These are phyloP conservation scores for Percina caprodes DNA, from an alignment of 2,113 vertebrate species.

Conservation along the genomic window DNA sequence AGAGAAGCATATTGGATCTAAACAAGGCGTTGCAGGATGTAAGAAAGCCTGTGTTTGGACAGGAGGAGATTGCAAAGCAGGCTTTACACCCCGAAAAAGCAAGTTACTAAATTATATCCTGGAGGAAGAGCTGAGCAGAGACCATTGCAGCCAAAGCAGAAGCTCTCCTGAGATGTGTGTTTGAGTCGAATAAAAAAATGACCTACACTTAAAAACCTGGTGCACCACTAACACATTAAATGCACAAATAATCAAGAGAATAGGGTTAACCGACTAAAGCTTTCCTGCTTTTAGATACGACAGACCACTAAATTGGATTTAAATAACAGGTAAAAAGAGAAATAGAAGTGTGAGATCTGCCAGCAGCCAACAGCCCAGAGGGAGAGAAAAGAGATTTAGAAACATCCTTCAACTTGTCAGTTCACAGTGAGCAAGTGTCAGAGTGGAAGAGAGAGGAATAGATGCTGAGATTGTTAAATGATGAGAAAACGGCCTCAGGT, in stretches of 20 bases:
- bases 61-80: conserved; percentile 61
- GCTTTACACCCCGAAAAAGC: conserved; percentile 40
- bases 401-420: conserved; percentile 72
- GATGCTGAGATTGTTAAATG: conserved; percentile 37
- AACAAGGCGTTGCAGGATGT: conserved; percentile 22
- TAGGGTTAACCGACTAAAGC: not conserved
- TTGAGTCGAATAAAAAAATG: conserved; percentile 32
- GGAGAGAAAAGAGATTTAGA: conserved; percentile 48
- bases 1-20: conserved; percentile 26
- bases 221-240: conserved; percentile 19
- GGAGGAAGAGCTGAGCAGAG: conserved; percentile 32
- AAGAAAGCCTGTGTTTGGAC: conserved; percentile 34
- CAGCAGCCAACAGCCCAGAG: conserved; percentile 31
- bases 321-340: conserved; percentile 1
- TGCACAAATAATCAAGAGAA: conserved; percentile 4
- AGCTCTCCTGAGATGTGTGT: conserved; percentile 26
- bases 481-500: conserved; percentile 23
- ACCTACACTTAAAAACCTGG: conserved; percentile 1
- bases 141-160: conserved; percentile 24
- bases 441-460: conserved; percentile 25
- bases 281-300: not conserved
- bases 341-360: conserved; percentile 41
- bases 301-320: conserved; percentile 19
- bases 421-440: conserved; percentile 46
- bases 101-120: conserved; percentile 47